Evolutionary conservation across 2,888 invertebrate genomes (phyloP), one percentile per base, ranked within the genome.

Genomic region (Seira sanloemensis): DNA sequence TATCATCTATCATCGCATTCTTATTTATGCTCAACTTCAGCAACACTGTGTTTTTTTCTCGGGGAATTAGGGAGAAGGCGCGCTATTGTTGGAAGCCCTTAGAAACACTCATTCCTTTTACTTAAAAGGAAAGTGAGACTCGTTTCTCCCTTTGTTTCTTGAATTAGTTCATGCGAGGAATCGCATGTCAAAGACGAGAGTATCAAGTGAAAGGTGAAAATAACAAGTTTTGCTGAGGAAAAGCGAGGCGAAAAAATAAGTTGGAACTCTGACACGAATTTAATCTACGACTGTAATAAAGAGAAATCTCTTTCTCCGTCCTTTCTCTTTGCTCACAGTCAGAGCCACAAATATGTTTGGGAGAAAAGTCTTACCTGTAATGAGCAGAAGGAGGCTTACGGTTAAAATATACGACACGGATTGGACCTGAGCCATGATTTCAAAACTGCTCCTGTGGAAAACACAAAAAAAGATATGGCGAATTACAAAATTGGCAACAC

Each of bases 311-410:
- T 21, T 62, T 62, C 21, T 62, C 21, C 21, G 62, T 62, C 21
- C n/a, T n/a, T n/a, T n/a, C n/a, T n/a, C n/a, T n/a, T 50, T 50
- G 50, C 62, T 62, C 62, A 62, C 62, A 1, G 19, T 62, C 21
- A 50, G n/a, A 19, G n/a, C 62, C 12, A 62, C 62, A 62, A 62
- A 62, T 21, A 21, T 37, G 58, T 58, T 58, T 37, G 7, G 7
- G 5, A 37, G 7, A n/a, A 62, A 9, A 62, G n/a, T 37, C 87
- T 80, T 84, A 88, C 88, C 88, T 87, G 88, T 80, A 73, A 87
- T 87, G 81, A 87, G 79, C 62, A 86, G 81, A 54, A 87, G 80
- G 23, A 88, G 83, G 82, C 84, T 87, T 66, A 86, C 73, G 27
- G 72, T 58, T 21, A 62, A 62, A 62, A 69, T 69, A 62, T 24